These are phyloP conservation scores for Tragulus kanchil DNA, from an alignment of 2,113 vertebrate genomes.

Conservation along the genomic window DNA sequence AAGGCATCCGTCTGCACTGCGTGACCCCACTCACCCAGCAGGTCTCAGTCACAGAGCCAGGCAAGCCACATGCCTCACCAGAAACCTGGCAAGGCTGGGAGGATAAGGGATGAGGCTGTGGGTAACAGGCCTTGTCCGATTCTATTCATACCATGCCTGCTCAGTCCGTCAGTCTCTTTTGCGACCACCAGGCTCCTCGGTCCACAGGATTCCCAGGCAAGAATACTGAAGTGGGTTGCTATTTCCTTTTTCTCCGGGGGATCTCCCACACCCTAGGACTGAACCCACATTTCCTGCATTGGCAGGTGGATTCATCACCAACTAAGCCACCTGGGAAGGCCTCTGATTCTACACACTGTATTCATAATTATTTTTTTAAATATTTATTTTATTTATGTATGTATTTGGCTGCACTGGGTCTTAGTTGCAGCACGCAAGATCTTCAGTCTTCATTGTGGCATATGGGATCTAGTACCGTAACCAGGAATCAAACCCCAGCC, in stretches of 20 bases:
- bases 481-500: not conserved
- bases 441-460: not conserved
- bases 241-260: not conserved
- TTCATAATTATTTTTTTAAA: not conserved
- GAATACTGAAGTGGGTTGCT: not conserved
- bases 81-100: not conserved
- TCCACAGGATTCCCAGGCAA: not conserved
- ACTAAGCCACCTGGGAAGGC: not conserved
- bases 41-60: not conserved
- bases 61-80: not conserved
- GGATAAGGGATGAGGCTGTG: rapidly evolving
- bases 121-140: not conserved
- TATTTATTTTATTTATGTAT: not conserved
- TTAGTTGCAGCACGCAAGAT: not conserved
- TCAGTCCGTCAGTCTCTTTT: not conserved
- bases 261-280: not conserved
- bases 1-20: no score
- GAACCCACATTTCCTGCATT: not conserved
- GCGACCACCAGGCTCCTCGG: not conserved
- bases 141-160: not conserved
- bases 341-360: not conserved
- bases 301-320: not conserved
- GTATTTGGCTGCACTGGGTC: not conserved
- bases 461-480: not conserved
- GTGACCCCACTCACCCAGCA: not conserved